phyloP scores from a whole-genome alignment of 1,140 invertebrate genomes.

The Steinernema khuongi region DNA sequence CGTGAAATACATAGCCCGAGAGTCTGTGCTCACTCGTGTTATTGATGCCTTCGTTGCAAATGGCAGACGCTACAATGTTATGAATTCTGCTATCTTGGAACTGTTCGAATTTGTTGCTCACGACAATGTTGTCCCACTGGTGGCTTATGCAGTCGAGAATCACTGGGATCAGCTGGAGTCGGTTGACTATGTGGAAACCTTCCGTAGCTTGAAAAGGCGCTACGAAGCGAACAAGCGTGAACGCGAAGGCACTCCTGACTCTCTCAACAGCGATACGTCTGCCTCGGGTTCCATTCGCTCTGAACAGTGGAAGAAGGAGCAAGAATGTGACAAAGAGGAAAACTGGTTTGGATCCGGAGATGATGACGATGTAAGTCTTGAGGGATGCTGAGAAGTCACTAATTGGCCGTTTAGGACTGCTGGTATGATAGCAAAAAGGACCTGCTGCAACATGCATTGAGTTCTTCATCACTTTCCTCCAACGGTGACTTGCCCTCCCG shows the following conservation, averaged over 20 bases:
- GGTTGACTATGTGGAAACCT: slow-evolving; percentile 52
- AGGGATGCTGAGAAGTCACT: neutral
- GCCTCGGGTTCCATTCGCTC: slow-evolving; percentile 2
- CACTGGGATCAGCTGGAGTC: slow-evolving; percentile 38
- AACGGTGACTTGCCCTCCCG: slow-evolving; percentile 14
- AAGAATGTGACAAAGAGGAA: slow-evolving; percentile 48
- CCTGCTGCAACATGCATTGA: neutral
- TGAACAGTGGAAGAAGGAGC: slow-evolving; percentile 44
- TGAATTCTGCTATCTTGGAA: slow-evolving; percentile 97
- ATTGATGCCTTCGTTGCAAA: slow-evolving; percentile 92
- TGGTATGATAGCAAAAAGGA: neutral
- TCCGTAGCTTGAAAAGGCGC: slow-evolving; percentile 41
- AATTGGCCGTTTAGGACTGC: neutral
- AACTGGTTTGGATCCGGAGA: slow-evolving; percentile 49
- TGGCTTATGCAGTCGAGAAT: slow-evolving; percentile 48
- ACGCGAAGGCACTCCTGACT: neutral
- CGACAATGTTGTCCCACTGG: slow-evolving; percentile 47
- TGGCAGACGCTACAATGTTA: slow-evolving; percentile 91
- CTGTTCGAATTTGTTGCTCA: slow-evolving; percentile 90
- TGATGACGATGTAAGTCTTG: slow-evolving; percentile 39
- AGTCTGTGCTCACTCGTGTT: slow-evolving; percentile 87
- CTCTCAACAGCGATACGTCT: neutral
- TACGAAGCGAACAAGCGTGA: slow-evolving; percentile 34
- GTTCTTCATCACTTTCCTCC: neutral
- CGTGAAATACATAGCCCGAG: slow-evolving; percentile 90